These are phyloP conservation scores for Drosophila teissieri DNA, from an alignment of 1,140 invertebrate genomes.

Conservation along the genomic window DNA sequence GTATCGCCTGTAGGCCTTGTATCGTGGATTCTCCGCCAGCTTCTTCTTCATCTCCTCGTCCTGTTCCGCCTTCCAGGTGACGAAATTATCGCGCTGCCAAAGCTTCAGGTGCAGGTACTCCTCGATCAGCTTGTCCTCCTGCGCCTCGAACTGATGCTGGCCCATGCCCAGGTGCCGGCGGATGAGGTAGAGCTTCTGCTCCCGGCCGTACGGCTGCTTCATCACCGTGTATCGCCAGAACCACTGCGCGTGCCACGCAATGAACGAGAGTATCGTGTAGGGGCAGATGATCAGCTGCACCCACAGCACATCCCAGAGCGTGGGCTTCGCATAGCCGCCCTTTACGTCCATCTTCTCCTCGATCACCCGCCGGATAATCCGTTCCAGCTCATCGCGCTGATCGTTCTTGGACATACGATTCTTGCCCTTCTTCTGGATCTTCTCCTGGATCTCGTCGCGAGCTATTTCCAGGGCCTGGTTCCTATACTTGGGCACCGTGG, in stretches of 20 bases:
- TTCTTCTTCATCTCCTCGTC: slow-evolving; percentile 93
- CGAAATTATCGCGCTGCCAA: slow-evolving; percentile 93
- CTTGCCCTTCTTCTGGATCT: slow-evolving; percentile 85
- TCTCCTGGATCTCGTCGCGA: slow-evolving; percentile 88
- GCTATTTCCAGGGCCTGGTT: slow-evolving; percentile 93
- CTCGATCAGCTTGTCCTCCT: slow-evolving; percentile 90
- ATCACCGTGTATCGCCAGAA: slow-evolving; percentile 91
- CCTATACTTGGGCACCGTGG: slow-evolving; percentile 94
- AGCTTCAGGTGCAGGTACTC: slow-evolving; percentile 91
- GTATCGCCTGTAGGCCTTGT: slow-evolving; percentile 92
- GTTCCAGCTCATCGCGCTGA: slow-evolving; percentile 91
- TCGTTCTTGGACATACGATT: slow-evolving; percentile 88
- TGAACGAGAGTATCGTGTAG: slow-evolving; percentile 88
- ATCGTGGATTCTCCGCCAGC: slow-evolving; percentile 90
- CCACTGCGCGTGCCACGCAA: slow-evolving; percentile 92
- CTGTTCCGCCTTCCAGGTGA: slow-evolving; percentile 91
- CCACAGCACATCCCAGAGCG: slow-evolving; percentile 91
- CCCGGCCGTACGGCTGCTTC: slow-evolving; percentile 90
- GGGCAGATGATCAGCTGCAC: slow-evolving; percentile 92
- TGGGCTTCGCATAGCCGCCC: slow-evolving; percentile 94
- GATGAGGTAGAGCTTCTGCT: slow-evolving; percentile 94
- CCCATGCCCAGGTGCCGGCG: slow-evolving; percentile 90
- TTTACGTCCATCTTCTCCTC: slow-evolving; percentile 96
- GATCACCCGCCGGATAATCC: slow-evolving; percentile 91
- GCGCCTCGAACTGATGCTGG: slow-evolving; percentile 88